Percentiles rank a stretch among this genome's conserved stretches.
phyloP scores from a whole-genome alignment of 23 tunicate genomes.

The Halocynthia aurantium region DNA sequence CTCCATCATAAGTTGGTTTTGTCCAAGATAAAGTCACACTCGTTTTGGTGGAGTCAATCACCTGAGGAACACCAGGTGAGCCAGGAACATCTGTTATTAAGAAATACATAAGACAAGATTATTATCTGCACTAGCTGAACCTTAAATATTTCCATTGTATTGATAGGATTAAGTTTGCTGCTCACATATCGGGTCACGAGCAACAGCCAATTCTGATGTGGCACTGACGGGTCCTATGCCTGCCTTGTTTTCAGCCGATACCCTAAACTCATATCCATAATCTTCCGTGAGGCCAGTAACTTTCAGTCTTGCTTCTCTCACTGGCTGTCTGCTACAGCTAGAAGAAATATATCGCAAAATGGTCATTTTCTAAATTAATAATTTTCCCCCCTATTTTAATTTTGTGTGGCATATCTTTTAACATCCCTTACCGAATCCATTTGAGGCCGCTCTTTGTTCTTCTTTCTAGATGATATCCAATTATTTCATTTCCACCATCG shows the following conservation, averaged over 20 bases:
- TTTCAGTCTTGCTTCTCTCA: conserved; percentile 57
- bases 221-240: conserved; percentile 69
- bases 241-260: conserved; percentile 82
- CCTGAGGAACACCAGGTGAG: conserved; percentile 39
- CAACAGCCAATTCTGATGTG: conserved; percentile 52
- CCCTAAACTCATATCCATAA: conserved; percentile 73
- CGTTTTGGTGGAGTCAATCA: conserved; percentile 61
- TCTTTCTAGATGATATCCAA: conserved; percentile 81
- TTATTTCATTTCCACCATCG: conserved; percentile 74
- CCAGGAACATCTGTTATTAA: conserved; percentile 64
- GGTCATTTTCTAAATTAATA: neutral
- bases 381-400: neutral
- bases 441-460: conserved; percentile 50
- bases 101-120: neutral
- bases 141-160: neutral
- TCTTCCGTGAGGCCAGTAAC: conserved; percentile 76
- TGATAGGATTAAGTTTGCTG: neutral
- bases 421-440: conserved; percentile 62
- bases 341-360: neutral
- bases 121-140: neutral
- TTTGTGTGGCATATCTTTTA: conserved; percentile 3
- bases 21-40: conserved; percentile 65
- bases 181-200: conserved; percentile 48
- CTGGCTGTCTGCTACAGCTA: conserved; percentile 78
- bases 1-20: conserved; percentile 92